Percentiles rank a stretch among this genome's conserved stretches.
phyloP scores from a whole-genome alignment of 1,140 invertebrate species.

The Trichonephila clavipes region DNA sequence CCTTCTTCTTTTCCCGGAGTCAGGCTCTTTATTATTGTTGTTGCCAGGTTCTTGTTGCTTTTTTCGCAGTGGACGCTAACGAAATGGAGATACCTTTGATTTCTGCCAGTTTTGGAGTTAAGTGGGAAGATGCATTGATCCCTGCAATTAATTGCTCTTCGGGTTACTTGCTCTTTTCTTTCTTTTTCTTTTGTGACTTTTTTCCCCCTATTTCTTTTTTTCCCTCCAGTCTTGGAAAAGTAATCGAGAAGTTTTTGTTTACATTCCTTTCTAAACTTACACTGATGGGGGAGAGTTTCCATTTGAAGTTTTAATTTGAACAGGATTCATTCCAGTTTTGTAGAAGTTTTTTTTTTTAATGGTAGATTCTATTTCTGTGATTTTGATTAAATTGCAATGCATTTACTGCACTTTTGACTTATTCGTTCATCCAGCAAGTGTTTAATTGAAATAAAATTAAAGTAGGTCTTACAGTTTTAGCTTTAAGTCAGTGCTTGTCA shows the following conservation, averaged over 20 bases:
- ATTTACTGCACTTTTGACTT: too few relatives aligned
- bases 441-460: too few relatives aligned
- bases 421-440: too few relatives aligned
- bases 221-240: neutral
- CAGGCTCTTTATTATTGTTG: constrained; percentile 24
- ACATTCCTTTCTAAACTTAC: neutral
- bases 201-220: too few relatives aligned
- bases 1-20: neutral
- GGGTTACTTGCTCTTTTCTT: neutral
- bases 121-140: neutral
- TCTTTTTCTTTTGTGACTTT: neutral
- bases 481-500: too few relatives aligned
- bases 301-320: too few relatives aligned
- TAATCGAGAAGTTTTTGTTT: neutral
- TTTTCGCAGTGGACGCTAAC: neutral
- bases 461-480: too few relatives aligned
- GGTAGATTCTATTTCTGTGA: too few relatives aligned
- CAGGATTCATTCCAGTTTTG: too few relatives aligned
- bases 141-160: constrained; percentile 3
- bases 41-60: neutral
- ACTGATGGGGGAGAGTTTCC: neutral
- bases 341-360: too few relatives aligned
- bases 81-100: constrained; percentile 11
- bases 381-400: too few relatives aligned
- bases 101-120: constrained; percentile 12